These are phyloP conservation scores for Oxyteleia sp. DNA, from an alignment of 2,888 invertebrate species.

Conservation along the genomic window DNA sequence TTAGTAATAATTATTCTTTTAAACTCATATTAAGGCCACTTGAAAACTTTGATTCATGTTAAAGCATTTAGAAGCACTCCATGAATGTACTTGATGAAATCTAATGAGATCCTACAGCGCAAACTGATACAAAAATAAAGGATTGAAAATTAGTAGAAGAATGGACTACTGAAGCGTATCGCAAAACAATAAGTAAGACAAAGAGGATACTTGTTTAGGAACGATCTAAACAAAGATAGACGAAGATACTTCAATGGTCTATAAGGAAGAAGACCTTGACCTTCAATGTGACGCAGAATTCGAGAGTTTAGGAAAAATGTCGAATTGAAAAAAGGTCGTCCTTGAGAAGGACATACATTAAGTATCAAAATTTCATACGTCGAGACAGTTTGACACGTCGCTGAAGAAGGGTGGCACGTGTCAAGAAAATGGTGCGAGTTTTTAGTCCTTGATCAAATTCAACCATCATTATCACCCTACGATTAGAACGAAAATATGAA, in stretches of 20 bases:
- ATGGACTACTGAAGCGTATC: no score
- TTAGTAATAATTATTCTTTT: constrained; percentile 12
- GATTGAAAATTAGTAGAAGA: not conserved
- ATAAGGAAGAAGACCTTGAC: not conserved
- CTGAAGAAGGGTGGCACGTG: constrained; percentile 22
- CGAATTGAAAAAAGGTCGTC: constrained; percentile 3
- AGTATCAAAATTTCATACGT: constrained; percentile 19
- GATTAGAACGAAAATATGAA: constrained; percentile 16
- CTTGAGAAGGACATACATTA: constrained; percentile 13
- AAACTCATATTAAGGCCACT: not conserved
- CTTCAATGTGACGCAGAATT: not conserved
- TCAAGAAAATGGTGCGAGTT: constrained; percentile 26
- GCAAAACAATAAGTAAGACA: no score
- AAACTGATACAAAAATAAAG: constrained; percentile 6
- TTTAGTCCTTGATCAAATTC: constrained; percentile 23
- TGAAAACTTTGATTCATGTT: constrained; percentile 15
- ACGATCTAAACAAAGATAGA: no score
- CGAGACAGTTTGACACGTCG: constrained; percentile 18
- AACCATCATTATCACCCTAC: constrained; percentile 26
- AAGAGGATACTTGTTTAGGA: no score
- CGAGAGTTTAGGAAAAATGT: not conserved
- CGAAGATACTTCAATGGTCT: no score
- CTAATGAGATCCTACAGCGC: constrained; percentile 6
- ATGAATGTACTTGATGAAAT: constrained; percentile 12
- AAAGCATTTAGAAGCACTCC: constrained; percentile 13